These are phyloP conservation scores for Aurelia sp. DNA, from an alignment of 30 jellyfish, hydroid and myxozoan genomes.

Conservation along the genomic window DNA sequence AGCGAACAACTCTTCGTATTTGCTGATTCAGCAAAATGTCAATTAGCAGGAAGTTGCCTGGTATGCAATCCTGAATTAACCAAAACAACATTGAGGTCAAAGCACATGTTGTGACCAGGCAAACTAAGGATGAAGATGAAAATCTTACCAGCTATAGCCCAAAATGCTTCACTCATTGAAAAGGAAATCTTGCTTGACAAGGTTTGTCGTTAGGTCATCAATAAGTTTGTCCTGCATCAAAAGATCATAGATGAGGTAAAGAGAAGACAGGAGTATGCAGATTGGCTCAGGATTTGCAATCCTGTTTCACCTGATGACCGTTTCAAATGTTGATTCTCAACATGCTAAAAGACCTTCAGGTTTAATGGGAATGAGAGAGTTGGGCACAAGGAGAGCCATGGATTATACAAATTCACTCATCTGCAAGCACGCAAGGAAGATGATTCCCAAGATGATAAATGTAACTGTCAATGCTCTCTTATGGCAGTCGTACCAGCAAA, in stretches of 20 bases:
- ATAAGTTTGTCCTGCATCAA: conserved; percentile 11
- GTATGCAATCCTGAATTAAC: too few species aligned
- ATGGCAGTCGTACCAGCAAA: too few species aligned
- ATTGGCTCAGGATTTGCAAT: conserved; percentile 7
- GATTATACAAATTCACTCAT: not conserved
- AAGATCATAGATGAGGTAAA: conserved; percentile 17
- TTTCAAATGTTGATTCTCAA: conserved; percentile 10
- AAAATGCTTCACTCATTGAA: not conserved
- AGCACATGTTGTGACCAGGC: too few species aligned
- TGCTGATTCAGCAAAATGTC: too few species aligned
- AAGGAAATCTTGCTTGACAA: conserved; percentile 3
- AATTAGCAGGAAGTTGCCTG: too few species aligned
- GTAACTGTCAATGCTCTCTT: too few species aligned
- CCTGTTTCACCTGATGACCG: conserved; percentile 14
- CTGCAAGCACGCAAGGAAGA: not conserved
- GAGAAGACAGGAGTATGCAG: conserved; percentile 23
- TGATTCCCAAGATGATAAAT: too few species aligned
- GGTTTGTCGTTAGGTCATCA: conserved; percentile 9
- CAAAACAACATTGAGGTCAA: too few species aligned
- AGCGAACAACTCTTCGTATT: too few species aligned
- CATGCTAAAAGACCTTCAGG: conserved; percentile 20
- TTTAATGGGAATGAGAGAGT: conserved; percentile 23
- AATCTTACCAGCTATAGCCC: conserved; percentile 6
- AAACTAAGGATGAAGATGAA: too few species aligned
- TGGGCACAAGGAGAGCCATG: conserved; percentile 27